Evolutionary conservation across 2,797 vertebrate species (phyloP), one percentile per base, ranked within the genome.

Genomic region (Notoglanidium macrostoma): DNA sequence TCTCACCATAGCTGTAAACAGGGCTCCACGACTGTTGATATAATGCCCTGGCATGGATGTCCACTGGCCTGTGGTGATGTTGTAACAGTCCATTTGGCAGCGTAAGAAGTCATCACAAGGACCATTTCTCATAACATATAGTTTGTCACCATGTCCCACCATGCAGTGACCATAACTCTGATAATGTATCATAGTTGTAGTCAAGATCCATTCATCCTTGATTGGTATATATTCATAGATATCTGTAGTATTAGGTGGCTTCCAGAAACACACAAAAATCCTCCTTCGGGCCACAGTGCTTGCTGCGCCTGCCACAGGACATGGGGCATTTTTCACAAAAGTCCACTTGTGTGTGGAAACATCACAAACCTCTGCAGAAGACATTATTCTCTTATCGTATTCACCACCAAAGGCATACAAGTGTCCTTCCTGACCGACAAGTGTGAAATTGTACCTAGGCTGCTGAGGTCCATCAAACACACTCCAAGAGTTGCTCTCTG

Each of bases 91-190:
- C 19, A 99, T 97, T 55, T 96, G 92, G 0, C 98, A 99, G 14
- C 97, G 96, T 85, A 99, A 86, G 91, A 99, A 99, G 91, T 99
- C 98, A 0, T 97, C 98, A 0, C 94, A 94, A 1, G 98, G 98
- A 19, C 98, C 98, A 0, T 99, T 99, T 63, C 98, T 96, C 96
- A 99, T 98, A 87, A 99, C 94, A 0, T 99, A 99, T 84, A 99
- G 95, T 63, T 97, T 97, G 93, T 99, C 97, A 0, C 96, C 92
- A 87, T 99, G 98, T 3, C 97, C 97, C 83, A 98, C 97, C 98
- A 99, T 99, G 90, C 96, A 98, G 90, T 99, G 98, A 40, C 98
- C 98, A 0, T 99, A 99, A 92, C 98, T 99, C 91, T 98, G 98
- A 4, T 94, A 92, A 85, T 94, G 93, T 85, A 95, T 96, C 93